These are phyloP conservation scores for Rhingia rostrata DNA, from an alignment of 2,888 invertebrate genomes.

Conservation along the genomic window DNA sequence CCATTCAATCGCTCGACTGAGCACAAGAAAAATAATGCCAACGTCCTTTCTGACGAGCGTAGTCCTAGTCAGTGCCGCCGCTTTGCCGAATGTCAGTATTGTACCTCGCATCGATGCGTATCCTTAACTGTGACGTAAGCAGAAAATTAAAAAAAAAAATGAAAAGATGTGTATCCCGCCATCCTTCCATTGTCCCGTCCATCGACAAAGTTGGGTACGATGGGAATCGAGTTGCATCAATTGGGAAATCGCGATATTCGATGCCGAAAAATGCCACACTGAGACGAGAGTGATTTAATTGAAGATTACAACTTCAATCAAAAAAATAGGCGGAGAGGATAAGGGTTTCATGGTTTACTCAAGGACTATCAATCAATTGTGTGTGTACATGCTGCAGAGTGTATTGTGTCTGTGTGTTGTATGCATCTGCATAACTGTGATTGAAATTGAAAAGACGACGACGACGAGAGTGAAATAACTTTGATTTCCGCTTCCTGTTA, in stretches of 20 bases:
- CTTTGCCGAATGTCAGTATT: slow-evolving; percentile 40
- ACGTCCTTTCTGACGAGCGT: slow-evolving; percentile 8
- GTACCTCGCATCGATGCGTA: slow-evolving; percentile 61
- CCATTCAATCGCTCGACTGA: slow-evolving; percentile 58
- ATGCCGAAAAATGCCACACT: slow-evolving; percentile 42
- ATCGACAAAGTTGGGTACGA: slow-evolving; percentile 66
- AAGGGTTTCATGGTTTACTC: slow-evolving; percentile 34
- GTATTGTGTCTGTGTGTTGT: slow-evolving; percentile 3
- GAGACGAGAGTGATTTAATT: slow-evolving; percentile 63
- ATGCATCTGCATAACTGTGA: slow-evolving; percentile 64
- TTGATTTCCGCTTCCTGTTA: slow-evolving; percentile 67
- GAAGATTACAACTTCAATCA: slow-evolving; percentile 63
- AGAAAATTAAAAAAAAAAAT: slow-evolving; percentile 21
- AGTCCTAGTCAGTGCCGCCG: slow-evolving; percentile 1
- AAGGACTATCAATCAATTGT: slow-evolving; percentile 61
- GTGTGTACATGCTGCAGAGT: slow-evolving; percentile 16
- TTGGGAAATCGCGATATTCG: slow-evolving; percentile 30
- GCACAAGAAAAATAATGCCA: slow-evolving; percentile 35
- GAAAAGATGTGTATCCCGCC: slow-evolving; percentile 33
- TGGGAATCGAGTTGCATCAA: slow-evolving; percentile 65
- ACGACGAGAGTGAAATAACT: slow-evolving; percentile 46
- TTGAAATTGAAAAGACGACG: slow-evolving; percentile 49
- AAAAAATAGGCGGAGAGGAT: slow-evolving; percentile 25
- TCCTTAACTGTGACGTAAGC: slow-evolving; percentile 40
- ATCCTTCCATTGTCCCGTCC: slow-evolving; percentile 43